These are phyloP conservation scores for Hemithea aestivaria DNA, from an alignment of 2,888 invertebrate genomes.

Conservation along the genomic window DNA sequence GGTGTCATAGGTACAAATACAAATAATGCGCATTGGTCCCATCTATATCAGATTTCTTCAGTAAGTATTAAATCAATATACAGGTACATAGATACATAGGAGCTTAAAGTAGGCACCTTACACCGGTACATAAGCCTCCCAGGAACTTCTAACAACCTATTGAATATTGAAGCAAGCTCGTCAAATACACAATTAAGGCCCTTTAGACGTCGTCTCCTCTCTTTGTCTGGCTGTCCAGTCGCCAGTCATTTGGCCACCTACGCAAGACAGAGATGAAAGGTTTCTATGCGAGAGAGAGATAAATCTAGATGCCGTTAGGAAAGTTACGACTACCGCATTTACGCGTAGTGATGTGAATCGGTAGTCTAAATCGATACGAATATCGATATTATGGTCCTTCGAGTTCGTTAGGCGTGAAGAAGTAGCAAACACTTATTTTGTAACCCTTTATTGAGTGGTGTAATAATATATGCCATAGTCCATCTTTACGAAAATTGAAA, in stretches of 20 bases:
- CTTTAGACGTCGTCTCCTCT: constrained; percentile 19
- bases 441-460: no score
- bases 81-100: no score
- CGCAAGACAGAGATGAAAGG: constrained; percentile 40
- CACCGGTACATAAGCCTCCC: constrained; percentile 1
- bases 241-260: constrained; percentile 59
- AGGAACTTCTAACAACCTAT: constrained; percentile 7
- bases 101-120: no score
- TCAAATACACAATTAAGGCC: constrained; percentile 22
- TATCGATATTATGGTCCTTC: no score
- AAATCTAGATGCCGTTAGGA: constrained; percentile 62
- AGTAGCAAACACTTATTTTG: no score
- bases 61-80: no score
- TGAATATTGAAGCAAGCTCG: constrained; percentile 1
- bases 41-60: no score
- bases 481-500: no score
- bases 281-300: constrained; percentile 28
- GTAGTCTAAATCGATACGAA: constrained; percentile 23
- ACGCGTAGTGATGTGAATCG: constrained; percentile 52
- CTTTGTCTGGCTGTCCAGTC: constrained; percentile 16
- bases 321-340: constrained; percentile 70
- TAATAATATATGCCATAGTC: no score
- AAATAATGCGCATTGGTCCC: no score
- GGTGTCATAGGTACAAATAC: no score
- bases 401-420: no score